Evolutionary conservation across 2,888 invertebrate genomes (phyloP).

Genomic region (Lasioglossum morio): DNA sequence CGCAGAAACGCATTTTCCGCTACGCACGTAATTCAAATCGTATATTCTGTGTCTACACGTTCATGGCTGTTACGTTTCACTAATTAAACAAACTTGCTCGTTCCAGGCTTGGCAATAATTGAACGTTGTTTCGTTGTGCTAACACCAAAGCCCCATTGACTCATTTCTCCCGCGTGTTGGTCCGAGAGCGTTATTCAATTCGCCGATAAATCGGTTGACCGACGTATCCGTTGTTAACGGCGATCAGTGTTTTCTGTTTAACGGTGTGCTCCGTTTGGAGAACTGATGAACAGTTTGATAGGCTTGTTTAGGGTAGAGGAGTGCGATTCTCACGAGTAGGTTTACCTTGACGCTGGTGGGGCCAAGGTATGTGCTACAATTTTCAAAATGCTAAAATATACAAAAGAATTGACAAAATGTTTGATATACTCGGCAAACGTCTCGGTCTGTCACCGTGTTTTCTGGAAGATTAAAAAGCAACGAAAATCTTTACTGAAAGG

Average conservation of each 20-base stretch:
- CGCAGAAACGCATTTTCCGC: constrained; percentile 66
- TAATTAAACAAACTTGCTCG: constrained; percentile 64
- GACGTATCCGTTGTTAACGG: background rate
- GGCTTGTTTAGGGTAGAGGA: background rate
- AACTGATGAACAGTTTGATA: constrained; percentile 3
- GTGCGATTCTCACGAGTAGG: constrained; percentile 2
- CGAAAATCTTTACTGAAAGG: too few species aligned
- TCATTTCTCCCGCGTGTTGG: constrained; percentile 26
- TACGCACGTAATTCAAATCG: constrained; percentile 67
- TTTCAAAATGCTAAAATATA: background rate
- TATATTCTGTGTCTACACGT: constrained; percentile 68
- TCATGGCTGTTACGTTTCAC: constrained; percentile 69
- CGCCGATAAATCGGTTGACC: background rate
- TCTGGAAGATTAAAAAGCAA: background rate
- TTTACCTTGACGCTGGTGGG: background rate
- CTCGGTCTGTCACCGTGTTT: background rate
- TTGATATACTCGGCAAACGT: background rate
- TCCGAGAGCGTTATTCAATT: constrained; percentile 6
- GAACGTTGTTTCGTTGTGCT: constrained; percentile 70
- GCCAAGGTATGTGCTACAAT: background rate
- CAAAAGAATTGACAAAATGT: background rate
- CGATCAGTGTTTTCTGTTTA: background rate
- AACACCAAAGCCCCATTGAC: constrained; percentile 53
- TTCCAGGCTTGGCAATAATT: constrained; percentile 70
- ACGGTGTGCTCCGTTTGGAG: constrained; percentile 9